Evolutionary conservation across 2,113 vertebrate species (phyloP), one percentile per base, ranked within the genome.

Genomic region (Lepidothrix coronata): DNA sequence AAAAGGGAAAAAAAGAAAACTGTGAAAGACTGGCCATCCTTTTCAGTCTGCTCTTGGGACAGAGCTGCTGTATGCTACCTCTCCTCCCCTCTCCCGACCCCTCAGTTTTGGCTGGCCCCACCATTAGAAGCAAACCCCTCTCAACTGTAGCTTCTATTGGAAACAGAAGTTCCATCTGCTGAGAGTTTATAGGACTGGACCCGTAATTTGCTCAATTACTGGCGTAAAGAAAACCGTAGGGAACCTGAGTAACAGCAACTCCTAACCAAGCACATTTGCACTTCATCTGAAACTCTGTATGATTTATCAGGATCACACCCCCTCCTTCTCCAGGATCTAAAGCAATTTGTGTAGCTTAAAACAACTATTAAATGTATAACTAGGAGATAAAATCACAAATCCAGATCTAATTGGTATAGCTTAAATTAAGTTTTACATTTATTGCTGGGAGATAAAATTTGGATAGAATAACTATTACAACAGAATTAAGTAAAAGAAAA

Each of bases 351-450:
- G 93, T 89, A 85, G 49, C 88, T 97, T 97, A 96, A 98, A 96
- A 97, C 94, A 96, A 97, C 84, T 93, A 85, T 95, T 96, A 96
- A 97, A 94, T 89, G 17, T 96, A 94, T 95, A 96, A 97, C 77
- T 95, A 91, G 85, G 82, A 98, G 83, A 97, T 96, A 96, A 96
- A 97, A 96, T 97, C 97, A 93, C 86, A 96, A 97, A 94, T 94
- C 88, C 83, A 96, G 74, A 95, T 95, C 79, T 98, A 97, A 96
- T 91, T 97, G 96, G 49, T 80, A 76, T 95, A 95, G 61, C 91
- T 97, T 97, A 97, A 97, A 97, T 97, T 93, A 97, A 95, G 88
- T 96, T 97, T 97, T 96, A 97, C 71, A 82, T 96, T 89, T 93
- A 93, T 91, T 96, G 63, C 70, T 91, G 48, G 77, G 74, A 96